Conservation (phyloP, 2,797 vertebrate genomes). For the Echiichthys vipera region DNA sequence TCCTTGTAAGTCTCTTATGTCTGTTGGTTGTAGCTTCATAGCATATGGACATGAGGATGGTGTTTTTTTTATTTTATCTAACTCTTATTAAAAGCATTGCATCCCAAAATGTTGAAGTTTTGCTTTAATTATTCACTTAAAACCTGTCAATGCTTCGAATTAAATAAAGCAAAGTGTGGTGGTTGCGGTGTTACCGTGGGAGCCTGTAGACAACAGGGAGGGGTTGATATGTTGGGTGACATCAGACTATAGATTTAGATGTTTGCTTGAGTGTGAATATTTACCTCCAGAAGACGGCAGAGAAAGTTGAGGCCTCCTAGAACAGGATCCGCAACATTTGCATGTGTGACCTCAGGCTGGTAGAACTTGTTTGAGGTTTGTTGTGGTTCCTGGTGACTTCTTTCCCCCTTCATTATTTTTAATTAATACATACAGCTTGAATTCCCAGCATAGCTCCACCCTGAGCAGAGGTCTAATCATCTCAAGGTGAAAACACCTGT, state of each 20-base stretch:
- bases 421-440: not conserved
- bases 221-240: not conserved
- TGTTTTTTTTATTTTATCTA: no score
- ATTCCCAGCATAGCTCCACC: not conserved
- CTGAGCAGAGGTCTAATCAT: not conserved
- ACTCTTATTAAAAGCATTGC: no score
- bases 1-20: no score
- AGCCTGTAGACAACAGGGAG: no score
- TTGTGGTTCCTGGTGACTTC: not conserved
- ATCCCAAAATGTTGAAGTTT: no score
- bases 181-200: not conserved
- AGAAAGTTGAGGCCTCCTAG: not conserved
- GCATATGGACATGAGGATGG: no score
- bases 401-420: not conserved
- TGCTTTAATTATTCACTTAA: no score
- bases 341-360: not conserved
- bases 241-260: not conserved
- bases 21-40: no score
- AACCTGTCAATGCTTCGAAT: no score
- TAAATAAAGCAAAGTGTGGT: no score
- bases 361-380: constrained; percentile 3
- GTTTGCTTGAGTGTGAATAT: not conserved
- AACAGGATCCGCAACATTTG: constrained; percentile 10
- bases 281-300: not conserved
- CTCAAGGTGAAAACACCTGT: not conserved